Base-by-base conservation (phyloP, 2,113 vertebrate genomes). In the Paraplagusia blochii region DNA sequence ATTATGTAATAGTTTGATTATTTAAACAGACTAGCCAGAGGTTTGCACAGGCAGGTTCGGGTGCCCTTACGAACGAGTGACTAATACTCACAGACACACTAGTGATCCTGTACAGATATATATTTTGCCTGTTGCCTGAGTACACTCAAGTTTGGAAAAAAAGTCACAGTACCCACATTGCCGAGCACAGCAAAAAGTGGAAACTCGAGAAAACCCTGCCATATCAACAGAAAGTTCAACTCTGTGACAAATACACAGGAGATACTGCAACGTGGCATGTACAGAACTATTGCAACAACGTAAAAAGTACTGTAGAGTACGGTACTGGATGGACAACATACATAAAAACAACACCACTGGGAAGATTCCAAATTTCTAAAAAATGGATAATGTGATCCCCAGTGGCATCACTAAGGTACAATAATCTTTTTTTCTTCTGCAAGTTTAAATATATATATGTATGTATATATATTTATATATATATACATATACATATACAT, bases 131-230 rank as follows among this genome's bases (percentile, higher is more conserved):
- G 66, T 55, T 73, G 76, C 69, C 77, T 77, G 62, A 66, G 44
- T 33, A 53, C 63, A 51, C 44, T 50, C 46, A 72, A 49, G 38
- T 49, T 45, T 43, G 55, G 66, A 22, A 38, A 18, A 36, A 44
- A 19, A 12, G 69, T 75, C 72, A n/a, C 63, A 65, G 79, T 64
- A 64, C 60, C 70, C 66, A 49, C 35, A 15, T 57, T 54, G 17
- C 53, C 58, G 60, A 66, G 72, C 75, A 70, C 52, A 65, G 64
- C 33, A 22, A 60, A 71, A 47, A 78, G 50, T 50, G 11, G 54
- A 78, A 67, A 34, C 12, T 51, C 62, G 72, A 73, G 76, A 86
- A 85, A 86, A 84, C 66, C 70, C 80, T 76, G 80, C 86, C 82
- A 88, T 82, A 84, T 86, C 78, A 75, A 88, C 84, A 79, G 42